These are phyloP conservation scores for Megalonaias nervosa DNA, from an alignment of 1,140 invertebrate species.

Conservation along the genomic window DNA sequence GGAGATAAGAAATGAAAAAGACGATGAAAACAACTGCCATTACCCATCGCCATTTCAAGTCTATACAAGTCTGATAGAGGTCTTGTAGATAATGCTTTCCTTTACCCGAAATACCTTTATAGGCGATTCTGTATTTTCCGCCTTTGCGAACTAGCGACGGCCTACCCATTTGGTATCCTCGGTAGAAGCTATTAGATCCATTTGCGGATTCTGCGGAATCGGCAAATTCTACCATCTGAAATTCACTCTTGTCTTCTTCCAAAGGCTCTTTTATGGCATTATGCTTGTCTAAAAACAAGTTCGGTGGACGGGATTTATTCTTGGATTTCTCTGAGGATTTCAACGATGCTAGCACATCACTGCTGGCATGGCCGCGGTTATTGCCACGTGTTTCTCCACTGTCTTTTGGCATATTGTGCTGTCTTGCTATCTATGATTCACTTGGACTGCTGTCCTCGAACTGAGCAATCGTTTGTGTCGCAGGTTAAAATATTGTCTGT, in stretches of 20 bases:
- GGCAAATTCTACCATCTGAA: conserved; percentile 35
- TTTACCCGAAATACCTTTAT: conserved; percentile 41
- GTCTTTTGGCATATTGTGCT: no score
- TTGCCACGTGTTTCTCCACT: no score
- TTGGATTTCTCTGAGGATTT: no score
- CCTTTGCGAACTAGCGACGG: conserved; percentile 55
- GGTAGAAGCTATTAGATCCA: conserved; percentile 1
- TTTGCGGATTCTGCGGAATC: background rate
- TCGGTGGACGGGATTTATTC: no score
- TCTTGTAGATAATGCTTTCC: conserved; percentile 70
- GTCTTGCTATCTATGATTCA: no score
- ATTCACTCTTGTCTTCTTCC: background rate
- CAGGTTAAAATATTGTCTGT: no score
- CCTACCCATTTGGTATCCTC: conserved; percentile 50
- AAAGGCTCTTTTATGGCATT: no score
- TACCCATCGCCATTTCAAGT: conserved; percentile 94
- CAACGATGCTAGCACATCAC: no score
- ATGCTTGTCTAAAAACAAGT: no score
- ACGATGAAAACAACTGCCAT: conserved; percentile 91
- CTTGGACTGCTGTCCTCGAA: no score
- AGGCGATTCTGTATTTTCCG: conserved; percentile 56
- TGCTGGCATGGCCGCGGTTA: no score
- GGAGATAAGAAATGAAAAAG: conserved; percentile 92
- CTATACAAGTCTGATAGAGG: conserved; percentile 58
- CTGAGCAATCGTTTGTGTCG: no score